phyloP scores from a whole-genome alignment of 2,888 invertebrate species.

The Cremastinae sp. region DNA sequence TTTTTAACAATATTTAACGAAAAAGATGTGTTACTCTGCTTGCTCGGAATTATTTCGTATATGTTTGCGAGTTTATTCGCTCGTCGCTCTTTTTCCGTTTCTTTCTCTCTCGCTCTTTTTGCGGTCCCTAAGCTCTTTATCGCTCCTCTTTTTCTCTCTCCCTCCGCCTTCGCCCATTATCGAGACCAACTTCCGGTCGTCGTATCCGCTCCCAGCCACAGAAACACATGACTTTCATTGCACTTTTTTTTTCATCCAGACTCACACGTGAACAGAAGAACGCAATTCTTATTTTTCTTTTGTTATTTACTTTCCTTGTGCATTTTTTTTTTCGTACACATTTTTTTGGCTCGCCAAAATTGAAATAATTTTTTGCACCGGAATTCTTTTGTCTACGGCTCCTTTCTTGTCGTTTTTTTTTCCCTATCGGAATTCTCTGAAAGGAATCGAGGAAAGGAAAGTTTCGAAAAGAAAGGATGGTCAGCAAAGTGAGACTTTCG shows the following conservation, averaged over 20 bases:
- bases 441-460: conserved; percentile 53
- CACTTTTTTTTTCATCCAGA: conserved; percentile 6
- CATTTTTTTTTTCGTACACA: neutral
- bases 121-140: conserved; percentile 53
- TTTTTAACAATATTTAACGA: too few relatives aligned
- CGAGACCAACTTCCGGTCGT: conserved; percentile 55
- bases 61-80: conserved; percentile 41
- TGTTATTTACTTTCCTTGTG: too few relatives aligned
- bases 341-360: neutral
- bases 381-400: neutral
- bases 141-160: conserved; percentile 22
- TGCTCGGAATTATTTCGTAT: too few relatives aligned
- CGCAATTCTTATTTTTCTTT: conserved; percentile 25
- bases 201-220: conserved; percentile 57
- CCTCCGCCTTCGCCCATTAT: conserved; percentile 51
- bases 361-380: neutral
- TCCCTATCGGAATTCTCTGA: conserved; percentile 39
- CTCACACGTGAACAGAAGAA: conserved; percentile 10
- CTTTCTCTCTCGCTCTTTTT: conserved; percentile 19
- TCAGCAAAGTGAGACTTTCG: conserved; percentile 42
- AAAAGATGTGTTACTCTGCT: too few relatives aligned
- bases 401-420: neutral
- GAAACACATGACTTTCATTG: conserved; percentile 22
- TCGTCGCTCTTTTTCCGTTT: neutral
- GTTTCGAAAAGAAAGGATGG: conserved; percentile 31